Base-by-base conservation (phyloP, 2,888 invertebrate genomes). In the Seladonia tumulorum region DNA sequence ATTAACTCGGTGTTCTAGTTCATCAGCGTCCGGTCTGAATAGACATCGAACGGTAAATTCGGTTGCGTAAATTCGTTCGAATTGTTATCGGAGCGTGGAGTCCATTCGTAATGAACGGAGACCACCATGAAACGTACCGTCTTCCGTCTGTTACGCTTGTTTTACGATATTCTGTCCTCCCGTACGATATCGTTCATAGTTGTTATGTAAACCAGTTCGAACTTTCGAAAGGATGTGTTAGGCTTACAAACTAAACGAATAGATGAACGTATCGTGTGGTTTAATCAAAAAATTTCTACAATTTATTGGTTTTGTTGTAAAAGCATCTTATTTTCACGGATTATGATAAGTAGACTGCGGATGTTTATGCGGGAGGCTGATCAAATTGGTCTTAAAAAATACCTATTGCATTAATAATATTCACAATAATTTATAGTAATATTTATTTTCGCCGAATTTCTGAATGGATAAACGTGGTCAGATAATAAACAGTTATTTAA, bases 1-100 rank as follows among this genome's bases (percentile, higher is more conserved):
- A 84, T 84, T 84, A 83, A 81, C 81, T 81, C 57, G 25, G 70
- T 18, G 70, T 63, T 66, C 35, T 49, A 73, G 70, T 73, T 77
- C 83, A 77, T 81, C 76, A 80, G 72, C 74, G 39, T 42, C 53
- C 60, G 60, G 77, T 35, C 70, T 74, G 77, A 77, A 82, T 63
- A 78, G 74, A 78, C 82, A 73, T 71, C 8, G 74, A 45, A 49
- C 66, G 29, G 76, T 35, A 83, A 81, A 66, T 73, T 63, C 53
- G 76, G 70, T 81, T 47, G 81, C 72, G 71, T 81, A 72, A 66
- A 83, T 80, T 63, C 75, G 49, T 25, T n/a, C 22, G 70, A 76
- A 83, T 60, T 60, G 29, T 74, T 47, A 47, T 25, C 47, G 35
- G 42, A 39, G 22, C 70, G 39, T 3, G 47, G 45, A 29, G 29